These are phyloP conservation scores for Micropterix aruncella DNA, from an alignment of 2,888 invertebrate genomes.

Conservation along the genomic window DNA sequence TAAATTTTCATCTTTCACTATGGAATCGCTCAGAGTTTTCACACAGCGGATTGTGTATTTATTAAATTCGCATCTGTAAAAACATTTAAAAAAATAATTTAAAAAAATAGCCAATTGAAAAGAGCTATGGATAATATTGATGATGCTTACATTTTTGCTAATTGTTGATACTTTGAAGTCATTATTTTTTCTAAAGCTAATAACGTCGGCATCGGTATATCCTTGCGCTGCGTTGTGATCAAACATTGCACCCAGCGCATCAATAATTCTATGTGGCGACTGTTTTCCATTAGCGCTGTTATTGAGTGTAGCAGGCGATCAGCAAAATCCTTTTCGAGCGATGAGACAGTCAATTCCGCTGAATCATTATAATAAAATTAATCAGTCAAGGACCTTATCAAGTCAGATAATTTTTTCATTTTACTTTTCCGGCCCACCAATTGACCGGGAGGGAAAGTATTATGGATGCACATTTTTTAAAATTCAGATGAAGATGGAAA, in stretches of 20 bases:
- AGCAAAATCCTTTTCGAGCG: constrained; percentile 59
- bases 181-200: constrained; percentile 67
- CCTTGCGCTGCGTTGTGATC: constrained; percentile 48
- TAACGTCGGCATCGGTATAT: constrained; percentile 50
- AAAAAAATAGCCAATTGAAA: background rate
- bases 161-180: constrained; percentile 61
- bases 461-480: too few species aligned
- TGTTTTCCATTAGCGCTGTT: constrained; percentile 57
- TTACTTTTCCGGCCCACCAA: too few species aligned
- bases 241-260: constrained; percentile 63
- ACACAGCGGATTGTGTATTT: constrained; percentile 70
- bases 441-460: too few species aligned
- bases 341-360: constrained; percentile 64
- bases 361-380: constrained; percentile 18
- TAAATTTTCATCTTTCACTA: constrained; percentile 18
- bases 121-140: constrained; percentile 7
- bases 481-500: too few species aligned
- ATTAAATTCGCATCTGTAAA: constrained; percentile 75
- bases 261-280: constrained; percentile 81
- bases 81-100: constrained; percentile 8
- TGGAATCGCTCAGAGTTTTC: constrained; percentile 32
- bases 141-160: constrained; percentile 68
- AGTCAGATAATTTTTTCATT: constrained; percentile 7
- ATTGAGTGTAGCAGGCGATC: constrained; percentile 60
- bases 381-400: constrained; percentile 8